A percentile compares a stretch with the other conserved stretches of the same genome.
Evolutionary conservation across 2,797 vertebrate species (phyloP).

Genomic region (Macropodus opercularis): DNA sequence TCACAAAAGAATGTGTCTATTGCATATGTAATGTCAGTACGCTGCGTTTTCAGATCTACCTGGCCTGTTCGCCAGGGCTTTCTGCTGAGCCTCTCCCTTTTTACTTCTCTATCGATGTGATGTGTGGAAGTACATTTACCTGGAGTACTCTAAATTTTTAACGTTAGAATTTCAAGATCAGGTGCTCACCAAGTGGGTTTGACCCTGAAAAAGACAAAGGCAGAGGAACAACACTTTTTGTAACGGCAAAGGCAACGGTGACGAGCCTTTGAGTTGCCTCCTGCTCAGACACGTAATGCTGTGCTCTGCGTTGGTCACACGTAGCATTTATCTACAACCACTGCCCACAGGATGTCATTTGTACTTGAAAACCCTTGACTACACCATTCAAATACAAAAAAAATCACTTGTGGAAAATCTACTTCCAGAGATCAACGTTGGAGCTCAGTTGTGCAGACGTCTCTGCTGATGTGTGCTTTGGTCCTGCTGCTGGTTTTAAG

Average conservation of each 20-base stretch:
- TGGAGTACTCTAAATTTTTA: background rate
- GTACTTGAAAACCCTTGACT: too few species aligned
- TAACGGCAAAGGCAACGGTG: slow-evolving; percentile 27
- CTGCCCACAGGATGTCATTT: too few species aligned
- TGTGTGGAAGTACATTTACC: slow-evolving; percentile 52
- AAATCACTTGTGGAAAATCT: slow-evolving; percentile 21
- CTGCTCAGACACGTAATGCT: too few species aligned
- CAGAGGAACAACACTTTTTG: background rate
- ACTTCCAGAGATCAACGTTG: slow-evolving; percentile 34
- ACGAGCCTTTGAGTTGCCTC: too few species aligned
- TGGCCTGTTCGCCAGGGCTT: too few species aligned
- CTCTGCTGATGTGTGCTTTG: slow-evolving; percentile 30
- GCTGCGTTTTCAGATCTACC: too few species aligned
- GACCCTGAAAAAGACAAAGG: slow-evolving; percentile 14
- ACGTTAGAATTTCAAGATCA: background rate
- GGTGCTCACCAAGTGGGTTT: background rate
- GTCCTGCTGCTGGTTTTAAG: slow-evolving; percentile 10
- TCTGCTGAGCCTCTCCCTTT: slow-evolving; percentile 9
- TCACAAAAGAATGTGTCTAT: too few species aligned
- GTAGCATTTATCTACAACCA: too few species aligned
- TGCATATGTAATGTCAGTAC: too few species aligned
- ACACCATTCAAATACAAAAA: background rate
- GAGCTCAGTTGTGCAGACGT: slow-evolving; percentile 33
- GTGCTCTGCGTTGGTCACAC: too few species aligned
- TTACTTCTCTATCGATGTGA: slow-evolving; percentile 29